Conservation (phyloP, 2,888 invertebrate species). For the Unio pictorum region DNA sequence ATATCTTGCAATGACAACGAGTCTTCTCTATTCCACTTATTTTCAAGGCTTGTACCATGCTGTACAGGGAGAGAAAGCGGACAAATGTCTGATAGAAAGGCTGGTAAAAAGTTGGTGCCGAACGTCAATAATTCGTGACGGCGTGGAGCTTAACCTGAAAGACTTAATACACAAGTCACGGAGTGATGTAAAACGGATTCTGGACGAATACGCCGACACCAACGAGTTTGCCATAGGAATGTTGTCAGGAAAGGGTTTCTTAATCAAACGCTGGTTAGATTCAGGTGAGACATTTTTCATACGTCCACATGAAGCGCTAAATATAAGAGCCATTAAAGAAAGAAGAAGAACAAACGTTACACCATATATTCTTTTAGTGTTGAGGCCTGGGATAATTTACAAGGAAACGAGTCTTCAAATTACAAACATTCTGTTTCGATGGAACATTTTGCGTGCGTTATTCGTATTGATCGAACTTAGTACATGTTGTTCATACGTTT, state of each 20-base stretch:
- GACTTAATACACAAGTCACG: slow-evolving; percentile 20
- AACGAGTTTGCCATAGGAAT: slow-evolving; percentile 58
- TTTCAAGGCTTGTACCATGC: slow-evolving; percentile 51
- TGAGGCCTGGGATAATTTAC: too few species aligned
- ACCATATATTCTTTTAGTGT: too few species aligned
- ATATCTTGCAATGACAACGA: too few species aligned
- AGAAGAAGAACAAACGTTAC: too few species aligned
- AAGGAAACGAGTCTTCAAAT: too few species aligned
- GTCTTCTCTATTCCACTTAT: too few species aligned
- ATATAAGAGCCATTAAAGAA: too few species aligned
- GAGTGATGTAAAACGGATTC: slow-evolving; percentile 19
- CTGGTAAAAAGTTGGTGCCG: slow-evolving; percentile 57
- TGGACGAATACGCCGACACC: slow-evolving; percentile 55
- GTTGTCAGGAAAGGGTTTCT: slow-evolving; percentile 43
- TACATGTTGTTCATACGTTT: too few species aligned
- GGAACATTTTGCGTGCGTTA: too few species aligned
- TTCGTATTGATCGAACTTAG: too few species aligned
- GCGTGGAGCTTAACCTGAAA: slow-evolving; percentile 37
- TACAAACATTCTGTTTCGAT: too few species aligned
- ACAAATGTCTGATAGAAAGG: slow-evolving; percentile 39
- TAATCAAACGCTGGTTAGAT: slow-evolving; percentile 14
- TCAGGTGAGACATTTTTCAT: slow-evolving; percentile 4
- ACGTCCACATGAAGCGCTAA: background rate
- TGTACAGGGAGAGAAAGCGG: slow-evolving; percentile 32
- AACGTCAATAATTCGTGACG: slow-evolving; percentile 36